Percentiles rank a stretch among this genome's conserved stretches.
Evolutionary conservation across 2,113 vertebrate species (phyloP).

Genomic region (Puntigrus tetrazona): DNA sequence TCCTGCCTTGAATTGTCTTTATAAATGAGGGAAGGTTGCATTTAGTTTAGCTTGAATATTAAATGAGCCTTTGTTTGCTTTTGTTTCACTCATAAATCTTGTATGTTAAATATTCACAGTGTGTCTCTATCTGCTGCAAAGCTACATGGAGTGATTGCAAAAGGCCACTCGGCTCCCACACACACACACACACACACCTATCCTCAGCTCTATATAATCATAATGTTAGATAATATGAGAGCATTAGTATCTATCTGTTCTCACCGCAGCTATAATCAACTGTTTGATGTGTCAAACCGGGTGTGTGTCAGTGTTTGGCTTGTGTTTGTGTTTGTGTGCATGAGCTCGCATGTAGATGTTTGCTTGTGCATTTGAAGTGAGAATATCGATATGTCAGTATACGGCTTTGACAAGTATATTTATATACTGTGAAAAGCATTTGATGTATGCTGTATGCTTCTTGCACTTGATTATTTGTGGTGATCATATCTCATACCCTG

Average conservation of each 20-base stretch:
- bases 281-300: slow-evolving; percentile 14
- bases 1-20: slow-evolving; percentile 25
- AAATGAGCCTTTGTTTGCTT: slow-evolving; percentile 20
- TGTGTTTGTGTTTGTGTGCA: neutral
- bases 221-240: neutral
- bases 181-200: neutral
- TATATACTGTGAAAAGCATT: neutral
- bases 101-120: slow-evolving; percentile 40
- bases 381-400: neutral
- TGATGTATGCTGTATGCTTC: neutral
- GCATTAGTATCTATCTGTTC: neutral
- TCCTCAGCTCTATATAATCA: neutral
- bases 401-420: neutral
- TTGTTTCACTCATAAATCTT: slow-evolving; percentile 48
- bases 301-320: neutral
- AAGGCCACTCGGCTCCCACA: slow-evolving; percentile 39
- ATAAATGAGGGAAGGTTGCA: neutral
- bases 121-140: slow-evolving; percentile 63
- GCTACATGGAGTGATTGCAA: slow-evolving; percentile 73
- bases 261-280: neutral
- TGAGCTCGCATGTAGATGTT: neutral
- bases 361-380: neutral
- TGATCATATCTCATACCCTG: neutral
- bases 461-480: neutral
- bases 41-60: slow-evolving; percentile 24